These are phyloP conservation scores for Pyrochroa serraticornis DNA, from an alignment of 2,888 invertebrate genomes.

Conservation along the genomic window DNA sequence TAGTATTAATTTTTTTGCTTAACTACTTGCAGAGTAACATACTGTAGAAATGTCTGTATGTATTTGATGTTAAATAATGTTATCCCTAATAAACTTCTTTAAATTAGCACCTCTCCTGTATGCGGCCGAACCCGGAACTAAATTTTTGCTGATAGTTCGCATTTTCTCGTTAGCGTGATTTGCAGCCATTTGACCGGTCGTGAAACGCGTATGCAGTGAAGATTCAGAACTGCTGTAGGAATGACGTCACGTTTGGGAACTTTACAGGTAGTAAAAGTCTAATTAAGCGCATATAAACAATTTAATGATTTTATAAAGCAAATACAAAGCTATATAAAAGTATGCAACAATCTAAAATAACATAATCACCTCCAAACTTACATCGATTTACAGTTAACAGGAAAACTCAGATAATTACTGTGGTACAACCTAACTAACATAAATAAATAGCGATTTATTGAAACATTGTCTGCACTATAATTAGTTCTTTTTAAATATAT, in stretches of 20 bases:
- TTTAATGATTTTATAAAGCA: slow-evolving; percentile 49
- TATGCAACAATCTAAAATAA: slow-evolving; percentile 51
- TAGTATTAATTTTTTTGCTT: slow-evolving; percentile 46
- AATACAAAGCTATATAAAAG: slow-evolving; percentile 55
- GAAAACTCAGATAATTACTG: slow-evolving; percentile 11
- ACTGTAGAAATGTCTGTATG: slow-evolving; percentile 53
- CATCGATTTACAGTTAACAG: slow-evolving; percentile 26
- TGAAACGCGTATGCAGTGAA: no score
- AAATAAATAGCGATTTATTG: slow-evolving; percentile 25
- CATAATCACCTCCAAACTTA: slow-evolving; percentile 26
- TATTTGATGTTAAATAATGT: slow-evolving; percentile 54
- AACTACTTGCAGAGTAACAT: slow-evolving; percentile 48
- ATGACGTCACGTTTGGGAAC: no score
- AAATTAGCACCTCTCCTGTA: slow-evolving; percentile 10
- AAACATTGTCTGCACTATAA: slow-evolving; percentile 23
- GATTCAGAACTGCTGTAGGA: no score
- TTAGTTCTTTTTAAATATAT: slow-evolving; percentile 32
- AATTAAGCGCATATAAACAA: slow-evolving; percentile 48
- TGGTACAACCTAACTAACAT: slow-evolving; percentile 22
- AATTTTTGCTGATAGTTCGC: not conserved
- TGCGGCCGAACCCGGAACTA: not conserved
- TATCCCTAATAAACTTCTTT: slow-evolving; percentile 44
- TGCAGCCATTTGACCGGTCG: no score
- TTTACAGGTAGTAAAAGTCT: not conserved
- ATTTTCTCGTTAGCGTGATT: no score